Conservation (phyloP, 1,140 invertebrate genomes). For the Chironomus tepperi region DNA sequence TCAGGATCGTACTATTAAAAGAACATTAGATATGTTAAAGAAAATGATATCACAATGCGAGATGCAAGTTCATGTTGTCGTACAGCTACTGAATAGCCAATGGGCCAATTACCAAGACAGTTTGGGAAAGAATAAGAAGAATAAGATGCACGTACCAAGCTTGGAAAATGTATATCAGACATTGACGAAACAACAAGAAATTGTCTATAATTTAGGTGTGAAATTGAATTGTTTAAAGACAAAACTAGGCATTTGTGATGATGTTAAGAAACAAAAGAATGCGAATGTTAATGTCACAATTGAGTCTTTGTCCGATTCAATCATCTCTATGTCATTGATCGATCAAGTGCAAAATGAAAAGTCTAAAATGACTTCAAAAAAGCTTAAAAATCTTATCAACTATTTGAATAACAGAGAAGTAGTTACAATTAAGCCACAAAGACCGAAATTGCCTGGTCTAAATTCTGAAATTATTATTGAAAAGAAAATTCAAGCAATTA, state of each 20-base stretch:
- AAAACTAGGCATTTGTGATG: slow-evolving; percentile 31
- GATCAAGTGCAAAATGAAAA: slow-evolving; percentile 31
- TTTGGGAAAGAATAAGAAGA: slow-evolving; percentile 39
- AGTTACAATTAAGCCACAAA: slow-evolving; percentile 34
- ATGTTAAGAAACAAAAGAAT: not conserved
- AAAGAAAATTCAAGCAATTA: slow-evolving; percentile 19
- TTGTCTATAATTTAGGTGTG: slow-evolving; percentile 44
- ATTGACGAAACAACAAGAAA: slow-evolving; percentile 52
- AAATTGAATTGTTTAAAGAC: slow-evolving; percentile 42
- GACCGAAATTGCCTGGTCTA: slow-evolving; percentile 35
- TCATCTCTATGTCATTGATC: slow-evolving; percentile 34
- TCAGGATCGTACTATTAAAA: slow-evolving; percentile 48
- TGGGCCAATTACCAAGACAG: slow-evolving; percentile 49
- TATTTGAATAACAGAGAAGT: slow-evolving; percentile 30
- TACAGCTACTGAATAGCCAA: slow-evolving; percentile 48
- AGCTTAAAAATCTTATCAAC: slow-evolving; percentile 31
- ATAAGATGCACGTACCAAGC: slow-evolving; percentile 46
- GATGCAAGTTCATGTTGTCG: slow-evolving; percentile 48
- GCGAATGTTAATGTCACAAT: slow-evolving; percentile 9
- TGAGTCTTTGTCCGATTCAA: slow-evolving; percentile 36
- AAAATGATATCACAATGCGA: slow-evolving; percentile 51
- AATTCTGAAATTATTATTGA: slow-evolving; percentile 38
- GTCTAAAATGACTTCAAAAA: slow-evolving; percentile 31
- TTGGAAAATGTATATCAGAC: slow-evolving; percentile 59
- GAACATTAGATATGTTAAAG: slow-evolving; percentile 47